Conservation (phyloP, 1,140 invertebrate species). For the Laupala kohalensis region DNA sequence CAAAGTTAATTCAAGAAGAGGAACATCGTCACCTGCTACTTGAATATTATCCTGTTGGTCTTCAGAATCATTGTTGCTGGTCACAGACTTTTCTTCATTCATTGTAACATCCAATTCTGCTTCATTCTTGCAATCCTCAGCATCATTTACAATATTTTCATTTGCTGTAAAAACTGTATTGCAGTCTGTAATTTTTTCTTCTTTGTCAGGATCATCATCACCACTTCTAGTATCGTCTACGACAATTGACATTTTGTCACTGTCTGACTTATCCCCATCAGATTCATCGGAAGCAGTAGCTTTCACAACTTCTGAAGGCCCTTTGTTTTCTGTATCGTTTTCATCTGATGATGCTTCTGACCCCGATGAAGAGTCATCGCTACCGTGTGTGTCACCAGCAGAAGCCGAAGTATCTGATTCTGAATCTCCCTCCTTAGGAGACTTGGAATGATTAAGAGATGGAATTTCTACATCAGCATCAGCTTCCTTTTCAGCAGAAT, state of each 20-base stretch:
- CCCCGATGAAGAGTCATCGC: not conserved
- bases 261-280: conserved; percentile 18
- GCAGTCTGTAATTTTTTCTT: conserved; percentile 14
- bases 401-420: conserved; percentile 4
- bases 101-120: conserved; percentile 6
- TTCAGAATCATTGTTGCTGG: conserved; percentile 14
- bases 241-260: conserved; percentile 39
- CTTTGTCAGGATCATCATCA: conserved; percentile 19
- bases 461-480: not conserved
- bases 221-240: conserved; percentile 20
- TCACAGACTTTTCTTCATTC: conserved; percentile 11
- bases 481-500: too few relatives aligned
- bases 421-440: not conserved
- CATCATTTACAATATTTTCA: not conserved
- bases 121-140: conserved; percentile 10
- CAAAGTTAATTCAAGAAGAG: conserved; percentile 54
- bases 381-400: not conserved
- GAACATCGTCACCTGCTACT: conserved; percentile 45
- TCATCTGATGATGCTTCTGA: conserved; percentile 4
- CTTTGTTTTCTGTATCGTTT: conserved; percentile 10
- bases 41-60: conserved; percentile 24
- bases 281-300: not conserved
- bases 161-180: not conserved
- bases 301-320: conserved; percentile 13
- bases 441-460: not conserved